A percentile compares a stretch with the other conserved stretches of the same genome.
Conservation (phyloP, 1,140 invertebrate genomes). For the Eriosoma lanigerum region DNA sequence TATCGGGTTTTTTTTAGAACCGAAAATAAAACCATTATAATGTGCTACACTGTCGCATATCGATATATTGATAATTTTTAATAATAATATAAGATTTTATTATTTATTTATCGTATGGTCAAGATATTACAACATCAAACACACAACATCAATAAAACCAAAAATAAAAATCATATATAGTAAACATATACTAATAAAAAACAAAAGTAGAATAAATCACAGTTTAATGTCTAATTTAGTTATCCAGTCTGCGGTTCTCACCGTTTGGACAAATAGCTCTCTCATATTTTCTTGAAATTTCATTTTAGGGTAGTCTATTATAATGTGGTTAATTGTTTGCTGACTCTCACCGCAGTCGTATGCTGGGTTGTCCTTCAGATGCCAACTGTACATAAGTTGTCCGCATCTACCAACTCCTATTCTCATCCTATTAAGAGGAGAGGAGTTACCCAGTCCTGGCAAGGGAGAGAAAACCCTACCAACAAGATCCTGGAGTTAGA, state of each 20-base stretch:
- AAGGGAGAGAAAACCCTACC: not conserved
- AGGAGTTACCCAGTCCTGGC: not conserved
- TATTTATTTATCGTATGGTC: too few species aligned
- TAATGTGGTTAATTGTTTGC: conserved; percentile 4
- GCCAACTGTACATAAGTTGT: not conserved
- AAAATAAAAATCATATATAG: too few species aligned
- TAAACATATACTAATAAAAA: too few species aligned
- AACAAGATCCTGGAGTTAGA: not conserved
- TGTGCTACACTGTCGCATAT: too few species aligned
- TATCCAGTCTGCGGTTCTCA: not conserved
- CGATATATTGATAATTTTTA: too few species aligned
- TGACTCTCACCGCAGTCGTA: not conserved
- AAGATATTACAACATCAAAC: too few species aligned
- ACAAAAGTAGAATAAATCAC: not conserved
- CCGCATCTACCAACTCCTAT: not conserved
- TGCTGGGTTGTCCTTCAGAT: not conserved
- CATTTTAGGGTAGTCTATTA: not conserved
- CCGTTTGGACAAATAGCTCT: not conserved
- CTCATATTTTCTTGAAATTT: not conserved
- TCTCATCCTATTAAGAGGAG: not conserved
- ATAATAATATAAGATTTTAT: too few species aligned
- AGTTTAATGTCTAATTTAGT: not conserved
- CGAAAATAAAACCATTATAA: too few species aligned
- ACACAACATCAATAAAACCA: too few species aligned
- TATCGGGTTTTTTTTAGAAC: too few species aligned